Evolutionary conservation across 2,797 vertebrate genomes (phyloP).

Genomic region (Taeniopygia guttata): DNA sequence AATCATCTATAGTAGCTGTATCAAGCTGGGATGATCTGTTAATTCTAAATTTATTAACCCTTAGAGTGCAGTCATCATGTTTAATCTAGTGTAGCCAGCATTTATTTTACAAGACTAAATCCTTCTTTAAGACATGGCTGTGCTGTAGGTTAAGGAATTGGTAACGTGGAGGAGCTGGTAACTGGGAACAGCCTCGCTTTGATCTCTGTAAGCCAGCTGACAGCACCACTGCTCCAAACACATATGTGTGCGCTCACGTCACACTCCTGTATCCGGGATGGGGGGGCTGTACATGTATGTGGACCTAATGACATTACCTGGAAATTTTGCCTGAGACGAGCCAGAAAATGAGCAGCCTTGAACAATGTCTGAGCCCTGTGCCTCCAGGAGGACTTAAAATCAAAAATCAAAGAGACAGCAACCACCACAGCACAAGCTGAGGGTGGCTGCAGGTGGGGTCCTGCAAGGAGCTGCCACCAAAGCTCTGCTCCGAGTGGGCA

Average conservation of each 20-base stretch:
- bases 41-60: constrained; percentile 87
- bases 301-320: neutral
- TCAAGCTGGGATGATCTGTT: constrained; percentile 84
- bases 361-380: neutral
- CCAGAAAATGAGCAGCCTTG: neutral
- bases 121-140: constrained; percentile 68
- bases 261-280: accelerated
- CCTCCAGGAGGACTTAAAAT: neutral
- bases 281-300: neutral
- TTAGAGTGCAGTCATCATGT: constrained; percentile 79
- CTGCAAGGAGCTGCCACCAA: neutral
- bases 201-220: constrained; percentile 16
- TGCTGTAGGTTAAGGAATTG: constrained; percentile 67
- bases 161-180: constrained; percentile 58
- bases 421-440: accelerated
- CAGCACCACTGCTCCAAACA: neutral
- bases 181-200: constrained; percentile 28
- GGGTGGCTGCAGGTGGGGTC: neutral
- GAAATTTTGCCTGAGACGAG: neutral
- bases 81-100: constrained; percentile 79
- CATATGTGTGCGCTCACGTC: accelerated
- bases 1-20: constrained; percentile 82
- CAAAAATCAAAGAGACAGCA: neutral
- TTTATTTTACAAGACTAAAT: constrained; percentile 78
- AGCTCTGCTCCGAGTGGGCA: neutral